Base-by-base conservation (phyloP, 2,888 invertebrate species). In the Trisateles emortualis region DNA sequence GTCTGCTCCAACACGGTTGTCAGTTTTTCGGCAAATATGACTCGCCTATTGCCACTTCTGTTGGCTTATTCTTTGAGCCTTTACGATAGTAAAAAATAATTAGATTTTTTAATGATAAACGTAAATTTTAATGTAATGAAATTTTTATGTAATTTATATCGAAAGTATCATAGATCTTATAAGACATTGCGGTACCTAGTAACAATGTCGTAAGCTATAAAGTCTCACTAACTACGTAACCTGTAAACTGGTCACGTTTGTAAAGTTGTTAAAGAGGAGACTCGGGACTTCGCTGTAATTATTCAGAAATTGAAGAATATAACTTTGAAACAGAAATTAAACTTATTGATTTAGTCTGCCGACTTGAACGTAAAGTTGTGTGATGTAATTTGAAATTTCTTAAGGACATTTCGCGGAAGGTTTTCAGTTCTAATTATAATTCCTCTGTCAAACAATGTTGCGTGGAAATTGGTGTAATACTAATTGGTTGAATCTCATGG, bases 321-420 rank as follows among this genome's bases (percentile, higher is more conserved):
- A 72, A 72, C 64, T 72, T 62, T 58, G 64, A 36, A 65, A 68
- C 58, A 66, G 65, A 67, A 68, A 61, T 69, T 71, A 62, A 62
- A 72, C 62, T 70, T 70, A 74, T 78, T 70, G 70, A 75, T 73
- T 74, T 75, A 70, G 67, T 69, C 66, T 59, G 57, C 51, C 62
- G 58, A 64, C 53, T 72, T 64, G 64, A 68, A 65, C 53, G 66
- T 68, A 67, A 71, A 76, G 67, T 76, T 71, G 52, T 65, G 53
- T 66, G 66, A 74, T 76, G 64, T 68, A 76, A 78, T 78, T 77
- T 72, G 49, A 59, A 76, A 72, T 76, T 70, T 75, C 68, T 65
- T 67, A 58, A 67, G 61, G 67, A 72, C 66, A 67, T 78, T 76
- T 63, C 58, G 60, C 48, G 59, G 59, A 64, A 65, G 64, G 66